Base-by-base conservation (phyloP, 2,113 vertebrate species). In the Atrichornis clamosus region DNA sequence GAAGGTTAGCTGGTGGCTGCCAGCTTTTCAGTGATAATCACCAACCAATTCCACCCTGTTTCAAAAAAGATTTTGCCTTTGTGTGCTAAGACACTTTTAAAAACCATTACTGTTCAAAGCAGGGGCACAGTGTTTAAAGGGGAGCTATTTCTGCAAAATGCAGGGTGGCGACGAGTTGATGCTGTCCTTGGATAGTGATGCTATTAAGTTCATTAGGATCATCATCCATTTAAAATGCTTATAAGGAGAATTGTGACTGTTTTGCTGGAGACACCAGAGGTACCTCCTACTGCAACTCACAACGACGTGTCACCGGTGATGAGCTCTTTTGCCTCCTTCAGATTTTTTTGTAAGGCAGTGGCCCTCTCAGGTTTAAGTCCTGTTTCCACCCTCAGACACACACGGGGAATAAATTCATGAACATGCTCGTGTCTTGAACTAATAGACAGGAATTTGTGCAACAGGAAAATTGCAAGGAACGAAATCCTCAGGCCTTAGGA, bases 1-100 rank as follows among this genome's bases (percentile, higher is more conserved):
- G 99, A 99, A 99, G 99, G 99, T 98, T 98, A 98, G 98, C 97
- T 72, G 94, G 97, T 98, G 98, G 98, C 98, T 95, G 96, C 97
- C 98, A 96, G 97, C 96, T 98, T 97, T 97, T 97, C 97, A 97
- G 97, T 98, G 98, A 98, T 98, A 98, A 98, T 98, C 96, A 97
- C 98, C 97, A 98, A 98, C 98, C 98, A 98, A 98, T 99, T 98
- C 98, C 98, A 98, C 98, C 97, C 97, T 92, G 97, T 98, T 98
- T 98, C 94, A 96, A 97, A 89, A 97, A 93, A 86, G 62, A 95
- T 85, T 89, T 95, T 84, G 96, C 96, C 76, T 96, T 93, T 97
- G 69, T 95, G 90, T 81, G 72, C 86, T 68, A 73, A 97, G 88
- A 92, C 87, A 96, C 95, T 96, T 96, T 90, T 96, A 89, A 86